Conservation (phyloP, 2,797 vertebrate genomes). For the Silurus aristotelis region DNA sequence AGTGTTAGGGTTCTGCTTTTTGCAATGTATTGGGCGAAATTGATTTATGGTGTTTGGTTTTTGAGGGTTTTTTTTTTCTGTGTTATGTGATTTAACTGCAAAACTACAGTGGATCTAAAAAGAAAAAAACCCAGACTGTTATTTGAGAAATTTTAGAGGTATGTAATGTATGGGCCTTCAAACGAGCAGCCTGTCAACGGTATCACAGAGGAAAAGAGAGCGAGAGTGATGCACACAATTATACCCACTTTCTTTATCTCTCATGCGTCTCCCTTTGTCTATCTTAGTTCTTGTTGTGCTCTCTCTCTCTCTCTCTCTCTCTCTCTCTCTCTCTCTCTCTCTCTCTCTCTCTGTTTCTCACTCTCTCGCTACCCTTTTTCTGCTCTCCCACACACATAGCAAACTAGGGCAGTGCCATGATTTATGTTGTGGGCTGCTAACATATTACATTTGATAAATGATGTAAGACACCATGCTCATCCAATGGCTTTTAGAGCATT, state of each 20-base stretch:
- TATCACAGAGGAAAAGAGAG: too few species aligned
- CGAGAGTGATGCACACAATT: not conserved
- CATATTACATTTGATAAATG: constrained; percentile 55
- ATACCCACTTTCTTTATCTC: not conserved
- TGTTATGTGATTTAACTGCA: not conserved
- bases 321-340: not conserved
- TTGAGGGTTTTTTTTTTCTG: not conserved
- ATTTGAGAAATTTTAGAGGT: not conserved
- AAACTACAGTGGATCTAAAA: not conserved
- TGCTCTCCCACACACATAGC: constrained; percentile 2
- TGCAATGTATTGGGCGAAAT: not conserved
- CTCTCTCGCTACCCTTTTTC: not conserved
- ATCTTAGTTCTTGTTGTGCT: not conserved
- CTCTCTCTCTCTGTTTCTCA: not conserved
- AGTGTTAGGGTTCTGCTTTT: not conserved
- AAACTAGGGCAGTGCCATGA: constrained; percentile 54
- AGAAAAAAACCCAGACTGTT: not conserved
- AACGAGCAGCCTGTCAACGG: not conserved
- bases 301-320: not conserved
- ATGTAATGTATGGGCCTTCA: constrained; percentile 38
- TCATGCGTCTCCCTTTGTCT: constrained; percentile 2
- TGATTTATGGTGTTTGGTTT: not conserved
- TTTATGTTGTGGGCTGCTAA: constrained; percentile 55
- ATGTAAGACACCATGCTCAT: constrained; percentile 39
- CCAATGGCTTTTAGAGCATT: constrained; percentile 31